Evolutionary conservation across 2,113 vertebrate species (phyloP), one percentile per base, ranked within the genome.

Genomic region (Takifugu flavidus): DNA sequence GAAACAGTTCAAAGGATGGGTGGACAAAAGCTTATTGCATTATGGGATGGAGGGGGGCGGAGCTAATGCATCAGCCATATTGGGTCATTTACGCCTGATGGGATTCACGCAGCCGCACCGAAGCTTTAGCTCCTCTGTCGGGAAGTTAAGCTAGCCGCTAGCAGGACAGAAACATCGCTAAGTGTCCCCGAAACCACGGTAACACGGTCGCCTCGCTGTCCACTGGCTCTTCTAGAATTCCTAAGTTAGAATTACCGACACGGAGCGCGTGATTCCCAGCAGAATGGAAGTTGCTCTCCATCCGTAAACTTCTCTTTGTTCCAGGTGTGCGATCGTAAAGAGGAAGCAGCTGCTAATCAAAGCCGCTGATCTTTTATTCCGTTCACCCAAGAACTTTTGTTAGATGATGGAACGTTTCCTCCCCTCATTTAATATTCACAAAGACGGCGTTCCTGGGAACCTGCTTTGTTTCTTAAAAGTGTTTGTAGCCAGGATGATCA

Each of bases 21-120:
- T 77, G 85, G 84, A 86, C 87, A 84, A 86, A 86, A 83, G 82
- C 80, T 77, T 79, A 76, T 80, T 84, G 81, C 86, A 83, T 82
- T 83, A 82, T 63, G 76, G 75, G 46, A 31, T 64, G 49, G 34
- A 83, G 75, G 69, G 69, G 70, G 65, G 73, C 70, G 67, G 73
- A 67, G 75, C 75, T 70, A 80, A 81, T 71, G 78, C 69, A 70
- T 78, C 75, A 77, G 81, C 74, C 79, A 72, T 63, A 69, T 77
- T 63, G 77, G 71, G 83, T 82, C 65, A 65, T 79, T 76, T 70
- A 20, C 20, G 20, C 20, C 20, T 20, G 20, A 20, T 20, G 20
- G 20, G 20, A 20, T 20, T 20, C 20, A 20, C 20, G 20, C 20
- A 20, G 20, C 20, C 20, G 20, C 20, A 20, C 20, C 20, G 20